A percentile compares a stretch with the other conserved stretches of the same genome.
phyloP scores from a whole-genome alignment of 2,113 vertebrate genomes.

The Oreochromis spilurus region DNA sequence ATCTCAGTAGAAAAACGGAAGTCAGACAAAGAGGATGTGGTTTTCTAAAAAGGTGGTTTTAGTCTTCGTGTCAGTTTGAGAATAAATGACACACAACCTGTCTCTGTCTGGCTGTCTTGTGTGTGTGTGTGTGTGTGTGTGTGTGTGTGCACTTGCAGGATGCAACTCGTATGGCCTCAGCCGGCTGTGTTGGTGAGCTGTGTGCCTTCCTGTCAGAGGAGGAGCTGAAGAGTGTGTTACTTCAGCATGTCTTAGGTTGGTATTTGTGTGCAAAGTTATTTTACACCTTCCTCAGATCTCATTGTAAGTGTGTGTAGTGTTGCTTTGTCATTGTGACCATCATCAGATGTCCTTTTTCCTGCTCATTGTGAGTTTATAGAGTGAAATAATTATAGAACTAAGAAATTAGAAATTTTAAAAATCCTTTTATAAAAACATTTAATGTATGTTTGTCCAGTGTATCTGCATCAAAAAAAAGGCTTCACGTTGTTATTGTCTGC shows the following conservation, averaged over 20 bases:
- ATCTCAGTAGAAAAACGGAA: slow-evolving; percentile 41
- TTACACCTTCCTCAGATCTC: neutral
- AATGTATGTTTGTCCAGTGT: neutral
- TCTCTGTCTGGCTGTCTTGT: neutral
- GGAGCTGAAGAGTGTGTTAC: slow-evolving; percentile 82
- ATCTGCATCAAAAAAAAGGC: neutral
- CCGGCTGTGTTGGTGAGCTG: slow-evolving; percentile 91
- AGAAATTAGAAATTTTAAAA: neutral
- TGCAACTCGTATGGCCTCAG: slow-evolving; percentile 91
- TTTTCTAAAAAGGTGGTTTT: slow-evolving; percentile 36
- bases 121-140: neutral
- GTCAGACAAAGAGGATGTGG: slow-evolving; percentile 65
- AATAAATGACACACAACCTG: neutral
- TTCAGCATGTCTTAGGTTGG: slow-evolving; percentile 88
- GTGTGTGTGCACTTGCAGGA: slow-evolving; percentile 72
- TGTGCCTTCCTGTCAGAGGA: slow-evolving; percentile 92
- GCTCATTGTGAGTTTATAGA: neutral
- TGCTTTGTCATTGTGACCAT: neutral
- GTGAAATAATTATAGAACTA: neutral
- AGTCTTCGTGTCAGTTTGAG: neutral
- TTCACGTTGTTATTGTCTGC: neutral
- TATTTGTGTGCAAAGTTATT: neutral
- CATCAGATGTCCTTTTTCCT: neutral
- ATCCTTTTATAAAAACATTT: neutral
- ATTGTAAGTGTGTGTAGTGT: neutral